phyloP scores from a whole-genome alignment of 2,797 vertebrate genomes.

The Malurus splendens region DNA sequence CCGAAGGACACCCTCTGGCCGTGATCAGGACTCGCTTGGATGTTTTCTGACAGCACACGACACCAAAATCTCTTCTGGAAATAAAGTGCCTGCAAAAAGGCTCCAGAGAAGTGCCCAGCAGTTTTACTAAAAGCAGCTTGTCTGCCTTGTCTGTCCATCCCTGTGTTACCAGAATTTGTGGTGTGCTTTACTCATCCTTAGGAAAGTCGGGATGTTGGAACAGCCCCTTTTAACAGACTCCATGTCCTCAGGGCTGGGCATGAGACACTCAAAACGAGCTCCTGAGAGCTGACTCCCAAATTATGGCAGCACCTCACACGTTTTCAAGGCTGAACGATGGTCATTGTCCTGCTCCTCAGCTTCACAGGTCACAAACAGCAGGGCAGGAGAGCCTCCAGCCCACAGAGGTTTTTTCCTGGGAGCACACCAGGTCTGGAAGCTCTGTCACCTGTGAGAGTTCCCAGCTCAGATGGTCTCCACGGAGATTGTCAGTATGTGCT shows the following conservation, averaged over 20 bases:
- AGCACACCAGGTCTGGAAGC: background rate
- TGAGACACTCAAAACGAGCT: background rate
- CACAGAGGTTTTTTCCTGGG: background rate
- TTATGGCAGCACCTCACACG: rapidly evolving
- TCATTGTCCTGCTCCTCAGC: background rate
- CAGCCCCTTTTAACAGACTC: background rate
- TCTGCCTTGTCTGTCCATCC: background rate
- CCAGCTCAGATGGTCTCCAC: background rate
- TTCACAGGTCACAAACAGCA: rapidly evolving
- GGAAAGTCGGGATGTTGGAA: background rate
- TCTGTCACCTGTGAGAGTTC: background rate
- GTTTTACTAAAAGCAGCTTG: background rate
- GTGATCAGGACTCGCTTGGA: background rate
- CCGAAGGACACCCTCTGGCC: slow-evolving; percentile 33
- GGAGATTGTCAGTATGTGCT: background rate
- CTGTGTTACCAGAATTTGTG: background rate
- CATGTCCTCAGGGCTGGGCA: background rate
- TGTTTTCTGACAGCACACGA: background rate
- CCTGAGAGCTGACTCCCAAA: background rate
- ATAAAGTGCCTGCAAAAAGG: background rate
- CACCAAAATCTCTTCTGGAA: background rate
- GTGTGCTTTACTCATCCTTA: background rate
- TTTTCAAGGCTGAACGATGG: background rate
- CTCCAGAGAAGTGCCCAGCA: background rate
- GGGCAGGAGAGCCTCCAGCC: background rate